Base-by-base conservation (phyloP, 92 coral and sea anemone genomes). In the Palythoa heliodiscus region DNA sequence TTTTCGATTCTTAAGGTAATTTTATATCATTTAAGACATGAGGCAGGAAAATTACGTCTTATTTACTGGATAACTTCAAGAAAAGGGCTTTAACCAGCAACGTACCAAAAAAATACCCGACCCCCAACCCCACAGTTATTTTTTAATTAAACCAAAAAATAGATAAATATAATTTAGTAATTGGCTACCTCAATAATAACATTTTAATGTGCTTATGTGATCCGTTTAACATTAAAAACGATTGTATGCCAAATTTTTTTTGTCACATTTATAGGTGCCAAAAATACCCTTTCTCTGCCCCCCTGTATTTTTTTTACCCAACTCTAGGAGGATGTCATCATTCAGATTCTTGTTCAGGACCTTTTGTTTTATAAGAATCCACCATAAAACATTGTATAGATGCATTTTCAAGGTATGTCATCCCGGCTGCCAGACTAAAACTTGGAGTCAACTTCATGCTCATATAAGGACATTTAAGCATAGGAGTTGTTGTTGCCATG, bases 251-350 rank as follows among this genome's bases (percentile, higher is more conserved):
- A 43, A 43, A 29, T 29, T 43, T 43, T 43, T 43, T 43, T 43
- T 43, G 5, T 43, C 50, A 43, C 50, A 43, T 43, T 43, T 43
- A 43, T 43, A 43, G 50, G 50, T 43, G 50, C 50, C 50, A 43
- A 43, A 8, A 43, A 43, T 43, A 43, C 50, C 50, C 50, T 43
- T 43, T 43, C 50, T 3, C 50, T 43, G 7, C 50, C 50, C 73
- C 43, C 73, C 73, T 71, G 29, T 73, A 73, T 39, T 43, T 73
- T 23, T 69, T 69, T 73, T 71, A 55, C 52, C 76, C 76, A 71
- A 38, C 76, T 38, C 54, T 71, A 71, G 76, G 76, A 38, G 76
- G 76, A 71, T 71, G 76, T 71, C 53, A 71, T 71, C 76, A 71
- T 71, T 71, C 76, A 71, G 76, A 71, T 43, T 39, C 76, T 71